Conservation (phyloP, 2,113 vertebrate species). For the Crotalus viridis region DNA sequence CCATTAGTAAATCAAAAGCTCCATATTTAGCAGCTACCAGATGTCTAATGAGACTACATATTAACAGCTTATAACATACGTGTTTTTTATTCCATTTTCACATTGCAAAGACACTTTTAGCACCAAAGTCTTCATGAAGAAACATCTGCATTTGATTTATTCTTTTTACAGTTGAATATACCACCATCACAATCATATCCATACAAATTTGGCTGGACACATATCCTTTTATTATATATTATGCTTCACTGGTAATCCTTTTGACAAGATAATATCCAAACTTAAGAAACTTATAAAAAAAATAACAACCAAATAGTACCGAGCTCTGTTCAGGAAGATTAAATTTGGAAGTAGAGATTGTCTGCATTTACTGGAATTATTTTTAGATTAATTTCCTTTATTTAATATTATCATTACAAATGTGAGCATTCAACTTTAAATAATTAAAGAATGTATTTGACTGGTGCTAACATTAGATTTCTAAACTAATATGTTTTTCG, state of each 20-base stretch:
- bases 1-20: background rate
- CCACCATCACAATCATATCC: slow-evolving; percentile 63
- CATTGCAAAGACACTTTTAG: slow-evolving; percentile 47
- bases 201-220: slow-evolving; percentile 57
- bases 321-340: slow-evolving; percentile 18
- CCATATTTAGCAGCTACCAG: background rate
- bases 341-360: slow-evolving; percentile 34
- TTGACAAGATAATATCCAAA: slow-evolving; percentile 66
- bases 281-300: slow-evolving; percentile 55
- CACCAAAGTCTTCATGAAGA: slow-evolving; percentile 32
- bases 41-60: background rate
- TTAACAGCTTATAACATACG: background rate
- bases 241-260: slow-evolving; percentile 61
- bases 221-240: slow-evolving; percentile 66
- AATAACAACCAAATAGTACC: slow-evolving; percentile 26
- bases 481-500: background rate
- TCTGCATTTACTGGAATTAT: slow-evolving; percentile 64
- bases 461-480: background rate
- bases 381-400: slow-evolving; percentile 50
- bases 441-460: background rate
- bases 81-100: background rate
- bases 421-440: slow-evolving; percentile 60
- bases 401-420: slow-evolving; percentile 64
- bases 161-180: slow-evolving; percentile 61
- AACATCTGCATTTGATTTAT: slow-evolving; percentile 60